Evolutionary conservation across 1,140 invertebrate genomes (phyloP).

Genomic region (Sycophaga agraensis): DNA sequence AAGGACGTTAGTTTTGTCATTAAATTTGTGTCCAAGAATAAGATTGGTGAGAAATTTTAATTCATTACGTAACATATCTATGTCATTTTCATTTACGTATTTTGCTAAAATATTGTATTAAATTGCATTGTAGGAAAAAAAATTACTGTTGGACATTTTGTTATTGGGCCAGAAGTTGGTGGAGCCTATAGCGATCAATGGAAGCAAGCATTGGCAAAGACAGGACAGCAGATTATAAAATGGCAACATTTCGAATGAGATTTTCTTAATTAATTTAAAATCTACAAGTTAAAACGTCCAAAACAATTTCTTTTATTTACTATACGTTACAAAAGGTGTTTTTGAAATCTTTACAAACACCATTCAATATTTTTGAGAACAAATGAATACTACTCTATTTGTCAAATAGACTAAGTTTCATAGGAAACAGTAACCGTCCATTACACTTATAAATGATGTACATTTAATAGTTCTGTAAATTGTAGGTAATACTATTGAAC

Average conservation of each 20-base stretch:
- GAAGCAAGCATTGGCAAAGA: constrained; percentile 54
- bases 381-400: no score
- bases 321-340: no score
- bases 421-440: constrained; percentile 22
- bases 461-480: constrained; percentile 3
- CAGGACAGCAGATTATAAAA: constrained; percentile 51
- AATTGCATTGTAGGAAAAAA: constrained; percentile 57
- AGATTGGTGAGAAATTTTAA: constrained; percentile 44
- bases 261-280: background rate
- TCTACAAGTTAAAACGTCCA: no score
- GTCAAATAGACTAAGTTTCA: background rate
- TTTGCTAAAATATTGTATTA: background rate
- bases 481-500: constrained; percentile 11
- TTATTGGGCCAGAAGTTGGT: constrained; percentile 55
- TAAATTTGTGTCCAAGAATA: constrained; percentile 56
- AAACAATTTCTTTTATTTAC: no score
- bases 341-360: no score
- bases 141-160: constrained; percentile 58
- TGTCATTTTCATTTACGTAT: background rate
- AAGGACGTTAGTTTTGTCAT: constrained; percentile 54
- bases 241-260: constrained; percentile 53
- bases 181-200: constrained; percentile 53
- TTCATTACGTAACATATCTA: no score
- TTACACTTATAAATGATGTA: constrained; percentile 14
- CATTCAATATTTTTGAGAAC: no score